phyloP scores from a whole-genome alignment of 2,113 vertebrate species.

The Grallaria varia region DNA sequence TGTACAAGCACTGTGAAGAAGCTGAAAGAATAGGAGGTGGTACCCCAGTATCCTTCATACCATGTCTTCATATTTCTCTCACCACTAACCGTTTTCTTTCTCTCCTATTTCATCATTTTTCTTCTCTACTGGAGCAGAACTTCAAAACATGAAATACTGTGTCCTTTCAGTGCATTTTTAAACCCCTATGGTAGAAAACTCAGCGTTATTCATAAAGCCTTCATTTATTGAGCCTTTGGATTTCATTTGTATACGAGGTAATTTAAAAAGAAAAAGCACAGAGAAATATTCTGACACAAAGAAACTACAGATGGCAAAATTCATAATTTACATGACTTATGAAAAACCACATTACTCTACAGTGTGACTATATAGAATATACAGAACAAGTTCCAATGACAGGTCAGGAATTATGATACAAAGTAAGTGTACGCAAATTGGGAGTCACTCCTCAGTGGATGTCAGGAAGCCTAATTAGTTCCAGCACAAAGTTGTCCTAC shows the following conservation, averaged over 20 bases:
- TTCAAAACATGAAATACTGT: background rate
- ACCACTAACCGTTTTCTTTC: background rate
- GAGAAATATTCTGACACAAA: background rate
- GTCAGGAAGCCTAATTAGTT: slow-evolving; percentile 19
- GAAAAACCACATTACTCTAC: background rate
- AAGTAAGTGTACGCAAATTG: slow-evolving; percentile 25
- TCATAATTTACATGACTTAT: background rate
- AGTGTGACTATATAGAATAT: background rate
- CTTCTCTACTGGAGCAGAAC: background rate
- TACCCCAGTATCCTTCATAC: background rate
- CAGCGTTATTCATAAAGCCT: background rate
- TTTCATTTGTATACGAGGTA: background rate
- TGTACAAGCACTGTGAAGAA: background rate
- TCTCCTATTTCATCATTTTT: background rate
- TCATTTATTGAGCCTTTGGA: background rate
- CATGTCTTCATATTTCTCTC: background rate
- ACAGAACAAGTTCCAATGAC: background rate
- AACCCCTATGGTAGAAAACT: background rate
- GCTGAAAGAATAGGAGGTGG: background rate
- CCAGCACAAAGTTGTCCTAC: slow-evolving; percentile 23
- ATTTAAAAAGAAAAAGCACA: background rate
- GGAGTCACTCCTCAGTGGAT: background rate
- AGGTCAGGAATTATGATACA: background rate
- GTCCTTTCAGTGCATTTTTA: background rate
- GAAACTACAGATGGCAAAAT: background rate